Evolutionary conservation across 2,113 vertebrate species (phyloP), one percentile per base, ranked within the genome.

Genomic region (Lasiurus borealis): DNA sequence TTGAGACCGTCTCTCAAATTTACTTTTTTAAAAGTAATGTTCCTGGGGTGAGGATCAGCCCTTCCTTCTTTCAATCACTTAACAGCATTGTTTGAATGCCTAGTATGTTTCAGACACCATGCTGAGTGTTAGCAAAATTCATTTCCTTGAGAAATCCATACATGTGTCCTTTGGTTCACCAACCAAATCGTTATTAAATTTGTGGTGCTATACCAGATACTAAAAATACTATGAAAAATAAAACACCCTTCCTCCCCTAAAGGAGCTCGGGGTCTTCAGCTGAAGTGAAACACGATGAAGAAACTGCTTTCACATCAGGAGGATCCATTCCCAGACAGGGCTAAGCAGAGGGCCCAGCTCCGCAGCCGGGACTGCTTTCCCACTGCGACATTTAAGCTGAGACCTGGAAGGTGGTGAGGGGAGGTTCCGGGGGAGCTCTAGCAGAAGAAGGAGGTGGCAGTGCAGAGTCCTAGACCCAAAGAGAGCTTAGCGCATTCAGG

Each of bases 221-320:
- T 92, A 94, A 50, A 77, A 87, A 71, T 25, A 54, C 27, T 10
- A n/a, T 34, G 25, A 36, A 50, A 82, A 82, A 92, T 82, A 90
- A 91, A 84, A 64, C 23, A 44, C 16, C 92, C 62, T 54, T 66
- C 25, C 40, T 64, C 48, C 64, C n/a, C 48, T 23, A 59, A 46
- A 73, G 83, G 71, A 81, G 54, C 25, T 4, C n/a, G 16, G 31
- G 7, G 6, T 48, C 36, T 12, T 83, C 5, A 46, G 9, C 2
- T 59, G 72, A 46, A 77, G 21, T 50, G 15, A 46, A 92, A 62
- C 18, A 15, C 0, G 8, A 4, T 19, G 12, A 84, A 54, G 50
- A 90, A 64, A 23, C 25, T 31, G 4, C 50, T 78, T 78, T 89
- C 15, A 5, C 62, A 78, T 36, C 29, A 77, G 34, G 14, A 29